These are phyloP conservation scores for Dinothrombium tinctorium DNA, from an alignment of 1,140 invertebrate genomes.

Conservation along the genomic window DNA sequence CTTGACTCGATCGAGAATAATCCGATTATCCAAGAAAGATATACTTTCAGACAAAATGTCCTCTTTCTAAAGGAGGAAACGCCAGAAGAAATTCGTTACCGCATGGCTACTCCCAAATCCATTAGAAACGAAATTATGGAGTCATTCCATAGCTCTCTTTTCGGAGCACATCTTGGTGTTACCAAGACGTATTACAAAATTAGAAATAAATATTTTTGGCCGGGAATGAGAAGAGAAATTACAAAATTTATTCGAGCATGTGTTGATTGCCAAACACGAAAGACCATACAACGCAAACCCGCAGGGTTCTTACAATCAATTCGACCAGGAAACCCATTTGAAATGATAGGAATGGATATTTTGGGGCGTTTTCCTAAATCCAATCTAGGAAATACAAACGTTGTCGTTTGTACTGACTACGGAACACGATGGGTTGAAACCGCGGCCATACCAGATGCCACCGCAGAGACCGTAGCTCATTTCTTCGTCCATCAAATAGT, in stretches of 20 bases:
- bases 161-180: constrained; percentile 15
- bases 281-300: background rate
- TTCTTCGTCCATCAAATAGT: constrained; percentile 15
- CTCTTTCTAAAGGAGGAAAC: too few relatives aligned
- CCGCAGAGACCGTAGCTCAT: constrained; percentile 15
- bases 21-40: too few relatives aligned
- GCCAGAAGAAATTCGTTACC: too few relatives aligned
- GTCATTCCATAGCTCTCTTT: too few relatives aligned
- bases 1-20: too few relatives aligned
- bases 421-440: constrained; percentile 18
- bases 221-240: constrained; percentile 1
- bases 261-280: constrained; percentile 13
- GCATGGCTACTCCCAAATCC: too few relatives aligned
- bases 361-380: constrained; percentile 16
- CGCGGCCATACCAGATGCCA: constrained; percentile 14
- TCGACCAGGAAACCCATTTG: constrained; percentile 12
- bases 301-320: constrained; percentile 11
- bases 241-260: constrained; percentile 15
- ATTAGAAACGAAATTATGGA: too few relatives aligned
- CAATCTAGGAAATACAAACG: constrained; percentile 15
- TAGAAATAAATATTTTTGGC: constrained; percentile 14
- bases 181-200: constrained; percentile 13
- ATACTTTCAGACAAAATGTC: too few relatives aligned
- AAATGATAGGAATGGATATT: constrained; percentile 18
- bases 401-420: constrained; percentile 17